phyloP scores from a whole-genome alignment of 1,140 invertebrate genomes.

The Trichogramma pretiosum region DNA sequence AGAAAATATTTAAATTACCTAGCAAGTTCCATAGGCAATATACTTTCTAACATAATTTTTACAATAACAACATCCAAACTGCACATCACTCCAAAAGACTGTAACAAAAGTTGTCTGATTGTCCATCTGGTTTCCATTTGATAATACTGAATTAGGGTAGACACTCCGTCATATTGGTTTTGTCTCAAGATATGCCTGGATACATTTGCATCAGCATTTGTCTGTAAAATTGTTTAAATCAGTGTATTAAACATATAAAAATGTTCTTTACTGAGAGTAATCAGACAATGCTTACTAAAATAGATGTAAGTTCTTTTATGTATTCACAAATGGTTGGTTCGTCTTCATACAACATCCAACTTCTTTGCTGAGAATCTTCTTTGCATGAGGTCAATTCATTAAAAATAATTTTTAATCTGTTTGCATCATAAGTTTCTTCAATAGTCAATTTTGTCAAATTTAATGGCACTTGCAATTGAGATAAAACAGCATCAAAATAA shows the following conservation, averaged over 20 bases:
- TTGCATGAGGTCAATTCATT: constrained; percentile 75
- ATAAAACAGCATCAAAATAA: constrained; percentile 49
- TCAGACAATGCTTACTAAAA: constrained; percentile 75
- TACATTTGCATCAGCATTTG: constrained; percentile 75
- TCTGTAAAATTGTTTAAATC: constrained; percentile 46
- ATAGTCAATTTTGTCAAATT: constrained; percentile 53
- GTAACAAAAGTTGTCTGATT: constrained; percentile 67
- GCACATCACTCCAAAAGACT: constrained; percentile 81
- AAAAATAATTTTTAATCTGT: constrained; percentile 70
- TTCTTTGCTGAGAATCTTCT: constrained; percentile 86
- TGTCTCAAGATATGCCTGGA: constrained; percentile 67
- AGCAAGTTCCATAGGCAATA: constrained; percentile 79
- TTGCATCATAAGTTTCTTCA: constrained; percentile 66
- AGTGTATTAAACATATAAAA: background rate
- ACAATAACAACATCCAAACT: constrained; percentile 70
- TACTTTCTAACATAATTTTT: constrained; percentile 72
- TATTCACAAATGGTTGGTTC: constrained; percentile 76
- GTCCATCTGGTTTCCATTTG: constrained; percentile 85
- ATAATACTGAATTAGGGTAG: constrained; percentile 76
- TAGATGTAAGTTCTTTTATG: constrained; percentile 73
- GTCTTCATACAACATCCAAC: constrained; percentile 89
- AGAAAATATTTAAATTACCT: constrained; percentile 38
- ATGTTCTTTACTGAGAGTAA: background rate
- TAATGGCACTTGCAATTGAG: constrained; percentile 49
- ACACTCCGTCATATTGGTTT: constrained; percentile 67